These are phyloP conservation scores for Rhagonycha lutea DNA, from an alignment of 2,888 invertebrate species.

Conservation along the genomic window DNA sequence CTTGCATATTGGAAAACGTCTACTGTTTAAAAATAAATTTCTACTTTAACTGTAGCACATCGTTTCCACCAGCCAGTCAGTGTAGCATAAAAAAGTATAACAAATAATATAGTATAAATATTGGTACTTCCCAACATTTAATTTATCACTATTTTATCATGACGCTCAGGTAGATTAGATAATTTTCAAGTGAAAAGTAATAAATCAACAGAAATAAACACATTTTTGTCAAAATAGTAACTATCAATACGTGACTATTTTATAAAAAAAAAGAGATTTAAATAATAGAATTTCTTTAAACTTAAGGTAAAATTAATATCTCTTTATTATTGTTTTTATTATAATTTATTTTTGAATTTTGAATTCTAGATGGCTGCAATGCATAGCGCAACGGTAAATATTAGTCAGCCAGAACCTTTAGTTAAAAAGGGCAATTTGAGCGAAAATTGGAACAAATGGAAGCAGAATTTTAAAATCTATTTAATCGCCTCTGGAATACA, in stretches of 20 bases:
- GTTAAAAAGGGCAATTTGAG: conserved; percentile 4
- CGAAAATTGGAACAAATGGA: conserved; percentile 16
- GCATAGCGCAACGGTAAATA: background rate
- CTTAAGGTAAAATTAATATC: background rate
- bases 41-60: too few species aligned
- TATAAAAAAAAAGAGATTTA: background rate
- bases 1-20: too few species aligned
- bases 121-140: too few species aligned
- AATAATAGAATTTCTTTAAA: background rate
- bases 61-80: too few species aligned
- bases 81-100: too few species aligned
- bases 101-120: too few species aligned
- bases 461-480: conserved; percentile 16
- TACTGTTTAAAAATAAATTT: too few species aligned
- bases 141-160: too few species aligned
- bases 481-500: conserved; percentile 2
- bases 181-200: too few species aligned
- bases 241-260: background rate
- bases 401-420: conserved; percentile 2
- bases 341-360: background rate
- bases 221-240: too few species aligned
- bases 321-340: background rate
- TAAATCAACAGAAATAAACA: too few species aligned
- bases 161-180: too few species aligned
- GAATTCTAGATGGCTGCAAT: background rate